These are phyloP conservation scores for Nycteola revayana DNA, from an alignment of 2,888 invertebrate species.

Conservation along the genomic window DNA sequence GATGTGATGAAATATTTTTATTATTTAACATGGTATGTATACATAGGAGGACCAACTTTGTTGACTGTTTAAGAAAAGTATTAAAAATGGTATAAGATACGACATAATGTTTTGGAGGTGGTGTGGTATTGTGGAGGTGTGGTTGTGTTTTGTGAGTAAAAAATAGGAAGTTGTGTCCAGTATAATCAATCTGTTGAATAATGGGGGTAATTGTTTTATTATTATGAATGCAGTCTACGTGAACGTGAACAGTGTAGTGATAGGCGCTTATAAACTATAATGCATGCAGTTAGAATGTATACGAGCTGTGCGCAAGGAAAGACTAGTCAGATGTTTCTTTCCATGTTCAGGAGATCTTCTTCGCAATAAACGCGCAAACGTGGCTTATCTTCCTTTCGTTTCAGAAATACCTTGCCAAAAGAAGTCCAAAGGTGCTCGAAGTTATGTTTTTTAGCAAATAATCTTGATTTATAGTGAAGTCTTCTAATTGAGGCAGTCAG, in stretches of 20 bases:
- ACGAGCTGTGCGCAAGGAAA: background rate
- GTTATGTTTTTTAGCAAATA: slow-evolving; percentile 2
- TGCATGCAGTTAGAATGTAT: background rate
- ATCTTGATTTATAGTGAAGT: slow-evolving; percentile 2
- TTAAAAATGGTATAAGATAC: background rate
- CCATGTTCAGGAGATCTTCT: background rate
- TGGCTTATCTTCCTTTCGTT: background rate
- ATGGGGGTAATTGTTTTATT: background rate
- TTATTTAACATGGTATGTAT: no score
- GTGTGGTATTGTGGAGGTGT: background rate
- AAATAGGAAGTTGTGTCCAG: background rate
- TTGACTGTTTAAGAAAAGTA: background rate
- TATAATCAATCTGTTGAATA: background rate
- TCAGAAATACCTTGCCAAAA: slow-evolving; percentile 3
- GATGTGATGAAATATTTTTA: no score
- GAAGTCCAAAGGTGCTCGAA: slow-evolving; percentile 7
- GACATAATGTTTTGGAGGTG: background rate
- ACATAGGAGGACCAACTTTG: no score
- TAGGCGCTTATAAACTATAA: background rate
- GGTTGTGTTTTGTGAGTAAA: background rate
- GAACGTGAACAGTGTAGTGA: background rate
- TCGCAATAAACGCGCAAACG: background rate
- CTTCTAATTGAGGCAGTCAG: slow-evolving; percentile 4
- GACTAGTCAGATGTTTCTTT: background rate
- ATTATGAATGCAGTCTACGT: background rate